A percentile compares a stretch with the other conserved stretches of the same genome.
These are phyloP conservation scores for Physeter macrocephalus DNA, from an alignment of 2,113 vertebrate species.

Conservation along the genomic window DNA sequence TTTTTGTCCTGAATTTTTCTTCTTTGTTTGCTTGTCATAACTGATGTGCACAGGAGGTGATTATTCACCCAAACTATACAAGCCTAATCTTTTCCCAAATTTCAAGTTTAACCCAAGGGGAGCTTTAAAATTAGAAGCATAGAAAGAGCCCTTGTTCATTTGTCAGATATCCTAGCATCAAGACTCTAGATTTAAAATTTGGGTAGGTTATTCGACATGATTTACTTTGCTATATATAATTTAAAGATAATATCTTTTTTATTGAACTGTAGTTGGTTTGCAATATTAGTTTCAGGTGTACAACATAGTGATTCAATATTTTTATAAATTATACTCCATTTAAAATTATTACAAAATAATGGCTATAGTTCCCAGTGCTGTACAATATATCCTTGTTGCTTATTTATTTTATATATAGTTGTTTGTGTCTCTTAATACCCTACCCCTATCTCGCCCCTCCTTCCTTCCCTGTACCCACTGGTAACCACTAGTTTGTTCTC, in stretches of 20 bases:
- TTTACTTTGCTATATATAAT: not conserved
- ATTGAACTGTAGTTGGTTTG: not conserved
- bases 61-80: not conserved
- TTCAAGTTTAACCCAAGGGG: not conserved
- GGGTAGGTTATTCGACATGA: not conserved
- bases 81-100: not conserved
- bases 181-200: not conserved
- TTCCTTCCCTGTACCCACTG: not conserved
- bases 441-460: not conserved
- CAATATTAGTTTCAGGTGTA: not conserved
- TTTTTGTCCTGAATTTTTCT: slow-evolving; percentile 9
- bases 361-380: not conserved
- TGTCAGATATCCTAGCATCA: not conserved
- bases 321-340: not conserved
- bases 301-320: not conserved
- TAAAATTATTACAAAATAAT: no score
- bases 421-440: not conserved
- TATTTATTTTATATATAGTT: not conserved
- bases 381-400: not conserved
- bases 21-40: not conserved
- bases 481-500: no score
- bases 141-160: not conserved
- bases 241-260: not conserved
- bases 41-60: not conserved
- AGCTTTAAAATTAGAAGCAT: not conserved